Evolutionary conservation across 2,113 vertebrate species (phyloP).

Genomic region (Tenebrosternarchus preto): DNA sequence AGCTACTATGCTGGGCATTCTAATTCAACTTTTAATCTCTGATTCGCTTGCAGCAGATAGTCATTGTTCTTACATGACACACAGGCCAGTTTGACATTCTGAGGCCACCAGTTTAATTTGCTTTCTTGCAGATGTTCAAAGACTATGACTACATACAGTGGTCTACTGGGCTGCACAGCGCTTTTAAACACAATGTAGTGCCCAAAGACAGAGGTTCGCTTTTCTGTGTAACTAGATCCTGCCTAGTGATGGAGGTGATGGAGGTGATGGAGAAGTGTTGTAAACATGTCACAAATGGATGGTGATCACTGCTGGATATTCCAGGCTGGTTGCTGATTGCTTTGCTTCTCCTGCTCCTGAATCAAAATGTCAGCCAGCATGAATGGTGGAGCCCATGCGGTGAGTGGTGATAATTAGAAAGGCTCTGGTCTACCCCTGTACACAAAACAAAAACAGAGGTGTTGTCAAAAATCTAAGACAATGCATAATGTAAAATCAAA

Average conservation of each 20-base stretch:
- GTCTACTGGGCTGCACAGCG: not conserved
- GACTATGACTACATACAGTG: conserved; percentile 12
- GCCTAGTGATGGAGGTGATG: conserved; percentile 52
- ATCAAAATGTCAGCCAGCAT: conserved; percentile 74
- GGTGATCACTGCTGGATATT: conserved; percentile 61
- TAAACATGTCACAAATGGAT: conserved; percentile 69
- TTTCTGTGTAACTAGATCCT: conserved; percentile 35
- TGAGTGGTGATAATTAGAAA: conserved; percentile 66
- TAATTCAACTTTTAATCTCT: not conserved
- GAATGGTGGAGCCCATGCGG: conserved; percentile 59
- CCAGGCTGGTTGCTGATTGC: conserved; percentile 66
- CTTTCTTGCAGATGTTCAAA: conserved; percentile 33
- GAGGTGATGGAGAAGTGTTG: conserved; percentile 52
- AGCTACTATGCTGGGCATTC: not conserved
- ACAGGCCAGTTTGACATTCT: not conserved
- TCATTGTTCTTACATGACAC: not conserved
- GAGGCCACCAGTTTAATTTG: conserved; percentile 19
- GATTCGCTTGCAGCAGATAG: conserved; percentile 1
- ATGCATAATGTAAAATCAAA: conserved; percentile 14
- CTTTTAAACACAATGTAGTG: conserved; percentile 21
- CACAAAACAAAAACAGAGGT: conserved; percentile 46
- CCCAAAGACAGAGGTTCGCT: conserved; percentile 39
- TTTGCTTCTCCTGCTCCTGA: conserved; percentile 65
- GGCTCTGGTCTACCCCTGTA: conserved; percentile 50
- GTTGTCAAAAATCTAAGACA: conserved; percentile 35